Conservation (phyloP, 2,888 invertebrate species). For the Caradrina kadenii region DNA sequence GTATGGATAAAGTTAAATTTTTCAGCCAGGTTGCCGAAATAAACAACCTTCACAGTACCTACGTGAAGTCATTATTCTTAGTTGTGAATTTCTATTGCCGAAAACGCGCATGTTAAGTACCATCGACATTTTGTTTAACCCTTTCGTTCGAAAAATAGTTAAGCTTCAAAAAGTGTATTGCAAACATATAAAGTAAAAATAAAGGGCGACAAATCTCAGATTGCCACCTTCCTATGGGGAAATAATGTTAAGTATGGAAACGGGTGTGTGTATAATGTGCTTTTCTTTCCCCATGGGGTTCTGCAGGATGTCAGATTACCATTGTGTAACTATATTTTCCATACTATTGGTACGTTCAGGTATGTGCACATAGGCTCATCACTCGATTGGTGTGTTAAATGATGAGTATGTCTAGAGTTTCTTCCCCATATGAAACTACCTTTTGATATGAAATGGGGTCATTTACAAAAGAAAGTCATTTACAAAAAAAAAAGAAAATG, state of each 20-base stretch:
- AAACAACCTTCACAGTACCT: too few species aligned
- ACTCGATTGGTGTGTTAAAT: too few species aligned
- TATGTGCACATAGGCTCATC: too few species aligned
- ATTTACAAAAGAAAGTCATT: too few species aligned
- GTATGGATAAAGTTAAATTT: too few species aligned
- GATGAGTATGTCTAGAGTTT: too few species aligned
- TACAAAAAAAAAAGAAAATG: too few species aligned
- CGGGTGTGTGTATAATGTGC: conserved; percentile 23
- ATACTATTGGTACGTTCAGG: too few species aligned
- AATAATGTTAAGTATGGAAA: conserved; percentile 31
- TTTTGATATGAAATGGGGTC: too few species aligned
- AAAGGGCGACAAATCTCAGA: conserved; percentile 43
- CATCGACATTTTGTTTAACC: conserved; percentile 3
- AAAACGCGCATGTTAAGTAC: not conserved
- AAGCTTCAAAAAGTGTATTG: conserved; percentile 20
- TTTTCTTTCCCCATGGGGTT: conserved; percentile 1
- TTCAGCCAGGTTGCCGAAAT: too few species aligned
- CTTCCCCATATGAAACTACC: too few species aligned
- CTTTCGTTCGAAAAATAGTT: conserved; percentile 13
- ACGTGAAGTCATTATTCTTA: too few species aligned
- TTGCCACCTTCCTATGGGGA: conserved; percentile 21
- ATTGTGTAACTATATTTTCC: not conserved
- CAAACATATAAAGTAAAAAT: conserved; percentile 35
- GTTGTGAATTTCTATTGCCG: not conserved
- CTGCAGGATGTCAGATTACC: not conserved